Evolutionary conservation across 2,888 invertebrate genomes (phyloP), one percentile per base, ranked within the genome.

Genomic region (Chalcosyrphus nemorum): DNA sequence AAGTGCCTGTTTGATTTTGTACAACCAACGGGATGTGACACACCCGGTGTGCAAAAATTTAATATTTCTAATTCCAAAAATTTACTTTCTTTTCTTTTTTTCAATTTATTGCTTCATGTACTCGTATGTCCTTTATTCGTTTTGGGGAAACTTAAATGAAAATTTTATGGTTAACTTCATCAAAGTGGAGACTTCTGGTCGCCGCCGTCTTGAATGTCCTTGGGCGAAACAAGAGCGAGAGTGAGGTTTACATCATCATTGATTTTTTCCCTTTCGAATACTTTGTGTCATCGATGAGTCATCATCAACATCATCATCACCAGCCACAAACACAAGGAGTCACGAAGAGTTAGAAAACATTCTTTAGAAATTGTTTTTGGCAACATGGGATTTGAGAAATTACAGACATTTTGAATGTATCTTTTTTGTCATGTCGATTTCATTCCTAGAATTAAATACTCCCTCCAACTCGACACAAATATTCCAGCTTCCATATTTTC

Each of bases 251-350:
- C 32, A 32, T 65, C 35, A 35, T 65, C 24, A 11, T 50, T 50
- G 35, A 11, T 47, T 47, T 47, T 43, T 47, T n/a, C n/a, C 38
- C 29, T 63, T 5, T 9, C 17, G 47, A 47, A 6, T n/a, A 27
- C 11, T 45, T 47, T 63, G 32, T 35, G 45, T 63, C 63, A 63
- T 63, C 63, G 63, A 35, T 47, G 47, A 47, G 63, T 63, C 63
- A 47, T 32, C 15, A 27, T 5, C n/a, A n/a, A n/a, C n/a, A n/a
- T n/a, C n/a, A n/a, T n/a, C n/a, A n/a, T n/a, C n/a, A n/a, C 41
- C 19, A 17, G 7, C 45, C 17, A 38, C n/a, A 17, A 17, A 1
- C 19, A 17, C 3, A 45, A 45, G 3, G 45, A 45, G 17, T 45
- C 45, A 45, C 17, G 19, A 45, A 45, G 19, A 45, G 4, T 38